A percentile compares a stretch with the other conserved stretches of the same genome.
These are phyloP conservation scores for Centropus unirufus DNA, from an alignment of 2,113 vertebrate genomes.

Conservation along the genomic window DNA sequence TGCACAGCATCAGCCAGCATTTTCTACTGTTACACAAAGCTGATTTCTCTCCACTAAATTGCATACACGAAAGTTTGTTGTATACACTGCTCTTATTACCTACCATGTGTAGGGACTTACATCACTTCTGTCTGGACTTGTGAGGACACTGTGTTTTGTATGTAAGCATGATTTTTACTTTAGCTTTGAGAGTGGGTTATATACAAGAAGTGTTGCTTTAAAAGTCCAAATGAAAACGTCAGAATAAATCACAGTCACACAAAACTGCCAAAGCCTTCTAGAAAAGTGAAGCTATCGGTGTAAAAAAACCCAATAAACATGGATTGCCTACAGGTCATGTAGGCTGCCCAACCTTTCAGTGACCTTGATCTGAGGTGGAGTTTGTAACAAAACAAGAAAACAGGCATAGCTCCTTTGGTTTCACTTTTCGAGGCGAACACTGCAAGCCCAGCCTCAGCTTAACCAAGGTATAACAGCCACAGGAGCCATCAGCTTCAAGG, in stretches of 20 bases:
- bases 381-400: slow-evolving; percentile 13
- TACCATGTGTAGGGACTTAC: not conserved
- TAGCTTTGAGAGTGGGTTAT: not conserved
- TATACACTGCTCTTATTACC: not conserved
- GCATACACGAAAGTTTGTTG: not conserved
- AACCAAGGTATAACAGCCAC: not conserved
- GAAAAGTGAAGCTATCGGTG: not conserved
- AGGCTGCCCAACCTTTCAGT: not conserved
- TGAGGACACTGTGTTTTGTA: not conserved
- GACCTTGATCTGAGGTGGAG: not conserved
- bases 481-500: not conserved
- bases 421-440: slow-evolving; percentile 3
- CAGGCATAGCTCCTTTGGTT: not conserved
- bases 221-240: not conserved
- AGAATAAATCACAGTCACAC: not conserved
- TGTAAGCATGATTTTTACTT: not conserved
- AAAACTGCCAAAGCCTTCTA: not conserved
- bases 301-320: not conserved
- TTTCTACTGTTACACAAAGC: not conserved
- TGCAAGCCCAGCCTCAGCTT: not conserved
- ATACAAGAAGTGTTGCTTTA: not conserved
- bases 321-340: not conserved
- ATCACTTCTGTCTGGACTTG: not conserved
- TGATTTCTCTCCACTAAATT: not conserved
- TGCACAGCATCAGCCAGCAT: not conserved